Evolutionary conservation across 2,888 invertebrate genomes (phyloP), one percentile per base, ranked within the genome.

Genomic region (Drosophila testacea): DNA sequence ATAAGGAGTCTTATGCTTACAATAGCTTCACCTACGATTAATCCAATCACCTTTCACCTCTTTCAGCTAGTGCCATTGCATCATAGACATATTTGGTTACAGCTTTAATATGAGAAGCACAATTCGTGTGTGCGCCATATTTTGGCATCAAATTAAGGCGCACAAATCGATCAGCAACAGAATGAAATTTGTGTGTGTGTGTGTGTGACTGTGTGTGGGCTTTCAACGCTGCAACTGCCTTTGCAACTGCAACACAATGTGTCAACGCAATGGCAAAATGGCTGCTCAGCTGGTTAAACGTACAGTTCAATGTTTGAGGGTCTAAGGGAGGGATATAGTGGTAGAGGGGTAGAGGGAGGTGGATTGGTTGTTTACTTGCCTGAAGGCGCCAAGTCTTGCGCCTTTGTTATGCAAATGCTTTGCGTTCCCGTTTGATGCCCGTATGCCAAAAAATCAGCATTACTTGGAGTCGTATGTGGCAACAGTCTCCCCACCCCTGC

Each of bases 331-430:
- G 51, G 41, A 47, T 7, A 47, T 36, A 34, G 22, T 11, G 48
- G 6, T 11, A 6, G 34, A 1, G 5, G 7, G n/a, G 44, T 30
- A 39, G 22, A n/a, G 34, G 50, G 30, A 39, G 39, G 44, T 71
- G 71, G 56, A 61, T 74, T 71, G 46, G 57, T 69, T 79, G 70
- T 79, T 75, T 75, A 76, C 69, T 85, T 60, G 83, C 79, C 81
- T 73, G 44, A 61, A 69, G 88, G 88, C 85, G 88, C 77, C 88
- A 77, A 77, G 52, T 69, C 85, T 80, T 85, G 83, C 86, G 83
- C 80, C 88, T 82, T 84, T 84, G 80, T 88, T 85, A 83, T 84
- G 88, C 76, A 85, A 84, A 84, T 86, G 57, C 54, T 68, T 55
- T 54, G 69, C 64, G 69, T 76, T 78, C 56, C 79, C 56, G 22